Evolutionary conservation across 2,888 invertebrate species (phyloP).

Genomic region (Xylota sylvarum): DNA sequence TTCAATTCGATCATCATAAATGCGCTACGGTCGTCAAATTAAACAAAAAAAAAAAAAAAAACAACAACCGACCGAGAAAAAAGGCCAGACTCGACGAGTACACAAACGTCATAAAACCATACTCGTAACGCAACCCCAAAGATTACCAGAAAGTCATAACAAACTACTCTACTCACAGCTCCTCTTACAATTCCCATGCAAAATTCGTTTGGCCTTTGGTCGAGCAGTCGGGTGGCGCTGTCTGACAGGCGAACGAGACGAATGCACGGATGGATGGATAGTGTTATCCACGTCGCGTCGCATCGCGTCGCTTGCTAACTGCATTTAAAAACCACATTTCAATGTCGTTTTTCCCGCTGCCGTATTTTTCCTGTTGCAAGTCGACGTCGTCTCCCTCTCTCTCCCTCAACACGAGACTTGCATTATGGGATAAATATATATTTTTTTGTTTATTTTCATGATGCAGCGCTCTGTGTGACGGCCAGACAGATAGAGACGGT

Average conservation of each 20-base stretch:
- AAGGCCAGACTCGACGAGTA: slow-evolving; percentile 27
- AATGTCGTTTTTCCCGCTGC: slow-evolving; percentile 66
- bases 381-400: slow-evolving; percentile 1
- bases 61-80: slow-evolving; percentile 39
- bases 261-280: slow-evolving; percentile 64
- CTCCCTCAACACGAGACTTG: slow-evolving; percentile 31
- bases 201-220: slow-evolving; percentile 55
- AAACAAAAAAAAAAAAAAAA: slow-evolving; percentile 11
- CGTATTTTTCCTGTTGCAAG: slow-evolving; percentile 57
- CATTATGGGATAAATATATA: slow-evolving; percentile 59
- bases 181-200: slow-evolving; percentile 70
- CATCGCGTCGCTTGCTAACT: slow-evolving; percentile 67
- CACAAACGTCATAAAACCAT: slow-evolving; percentile 64
- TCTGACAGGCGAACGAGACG: slow-evolving; percentile 37
- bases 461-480: slow-evolving; percentile 42
- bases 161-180: slow-evolving; percentile 41
- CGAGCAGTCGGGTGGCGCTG: slow-evolving; percentile 23
- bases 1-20: slow-evolving; percentile 61
- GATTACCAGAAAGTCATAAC: slow-evolving; percentile 72
- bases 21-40: slow-evolving; percentile 58
- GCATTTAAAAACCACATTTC: slow-evolving; percentile 74
- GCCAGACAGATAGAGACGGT: slow-evolving; percentile 43
- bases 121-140: slow-evolving; percentile 59
- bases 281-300: slow-evolving; percentile 67
- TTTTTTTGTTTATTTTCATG: slow-evolving; percentile 42